Base-by-base conservation (phyloP, 2,113 vertebrate species). In the Spheniscus mendiculus region DNA sequence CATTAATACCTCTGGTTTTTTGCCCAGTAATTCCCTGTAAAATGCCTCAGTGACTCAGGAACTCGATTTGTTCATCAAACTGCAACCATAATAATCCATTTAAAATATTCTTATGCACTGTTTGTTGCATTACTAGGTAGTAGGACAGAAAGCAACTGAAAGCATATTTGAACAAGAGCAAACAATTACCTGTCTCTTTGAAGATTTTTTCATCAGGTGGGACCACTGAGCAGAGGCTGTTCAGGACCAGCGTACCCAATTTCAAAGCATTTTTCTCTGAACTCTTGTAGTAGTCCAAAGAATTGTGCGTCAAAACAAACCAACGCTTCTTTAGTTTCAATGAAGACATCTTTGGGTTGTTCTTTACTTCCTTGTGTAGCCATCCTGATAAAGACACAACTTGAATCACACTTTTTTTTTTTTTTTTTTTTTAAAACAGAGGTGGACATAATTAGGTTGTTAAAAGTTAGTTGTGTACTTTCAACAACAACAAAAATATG, bases 291-390 rank as follows among this genome's bases (percentile, higher is more conserved):
- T 99, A 99, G 95, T 99, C 99, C 97, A 99, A 97, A 58, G 99
- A 99, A 85, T 99, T 99, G 97, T 99, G 99, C 0, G 99, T 99
- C 6, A 99, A 98, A 70, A 99, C 99, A 97, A 99, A 99, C 99
- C 99, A 99, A 70, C 99, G 99, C 87, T 99, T 99, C 97, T 99
- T 99, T 61, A 99, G 97, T 85, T 99, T 99, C 95, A 99, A 95
- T 0, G 98, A 98, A 0, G 98, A 98, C 96, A 98, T 97, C 91
- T 98, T 99, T 5, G 98, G 98, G 59, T 99, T 99, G 98, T 98
- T 99, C 94, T 99, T 99, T 38, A 99, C 98, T 97, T 99, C 99
- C 84, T 99, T 99, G 97, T 99, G 99, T 40, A 99, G 84, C 99
- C 99, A 99, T 30, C 99, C 99, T 99, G 95, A 82, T 32, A 91